Evolutionary conservation across 1,140 invertebrate species (phyloP), one percentile per base, ranked within the genome.

Genomic region (Papilio polyxenes): DNA sequence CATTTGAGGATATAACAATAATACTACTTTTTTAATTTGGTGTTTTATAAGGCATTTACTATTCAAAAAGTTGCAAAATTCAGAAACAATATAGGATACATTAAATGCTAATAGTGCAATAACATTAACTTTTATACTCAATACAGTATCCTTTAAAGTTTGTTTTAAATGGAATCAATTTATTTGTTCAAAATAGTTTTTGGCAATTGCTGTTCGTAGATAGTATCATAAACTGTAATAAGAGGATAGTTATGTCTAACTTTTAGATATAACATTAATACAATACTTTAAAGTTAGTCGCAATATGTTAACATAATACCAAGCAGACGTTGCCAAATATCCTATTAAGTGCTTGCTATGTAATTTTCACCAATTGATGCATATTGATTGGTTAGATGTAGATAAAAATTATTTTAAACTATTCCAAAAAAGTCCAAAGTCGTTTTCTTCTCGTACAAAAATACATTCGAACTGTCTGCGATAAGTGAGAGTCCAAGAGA

Each of bases 261-360:
- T 72, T 72, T 72, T 40, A 11, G 65, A 72, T 72, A 37, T 72
- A 7, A 72, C 5, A 72, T 72, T 8, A 65, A 65, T 65, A 72
- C 31, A 40, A 72, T 72, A 72, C 31, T 5, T 31, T 15, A 72
- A 72, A 72, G 31, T 72, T 72, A 40, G 65, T 11, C 13, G 31
- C 65, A 72, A 31, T 72, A 10, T 72, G 13, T 72, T 69, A 69
- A 37, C 11, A 7, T 37, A 37, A 72, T 72, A 10, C 2, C 13
- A 40, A 37, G 7, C 31, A 72, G 31, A 31, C 11, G 65, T 72
- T 72, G 65, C 65, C 65, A 72, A 72, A 40, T 37, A 72, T 31
- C 31, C 13, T 37, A 31, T 37, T 72, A 72, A 72, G 31, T 72
- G 65, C 23, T 11, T 8, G 65, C 13, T 15, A 44, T 72, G 31